phyloP scores from a whole-genome alignment of 2,113 vertebrate genomes.

The Physeter macrocephalus region DNA sequence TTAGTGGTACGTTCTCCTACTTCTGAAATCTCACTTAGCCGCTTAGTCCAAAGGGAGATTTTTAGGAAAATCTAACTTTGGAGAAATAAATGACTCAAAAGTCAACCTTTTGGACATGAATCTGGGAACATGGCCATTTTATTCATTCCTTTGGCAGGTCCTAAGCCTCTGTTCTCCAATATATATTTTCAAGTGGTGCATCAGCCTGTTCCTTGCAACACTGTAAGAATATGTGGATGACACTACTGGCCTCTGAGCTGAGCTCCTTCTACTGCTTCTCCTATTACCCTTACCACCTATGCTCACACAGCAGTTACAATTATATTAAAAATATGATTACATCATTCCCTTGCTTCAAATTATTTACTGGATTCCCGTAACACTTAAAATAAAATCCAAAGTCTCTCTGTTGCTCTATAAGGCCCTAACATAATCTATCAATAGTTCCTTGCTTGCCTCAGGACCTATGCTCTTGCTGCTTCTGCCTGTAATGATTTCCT shows the following conservation, averaged over 20 bases:
- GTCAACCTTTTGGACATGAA: not conserved
- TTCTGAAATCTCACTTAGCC: not conserved
- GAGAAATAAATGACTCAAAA: conserved; percentile 13
- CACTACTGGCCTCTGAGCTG: not conserved
- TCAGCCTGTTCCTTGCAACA: not conserved
- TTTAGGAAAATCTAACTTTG: conserved; percentile 1
- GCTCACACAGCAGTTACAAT: not conserved
- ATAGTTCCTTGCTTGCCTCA: not conserved
- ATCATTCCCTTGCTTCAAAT: not conserved
- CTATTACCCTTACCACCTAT: not conserved
- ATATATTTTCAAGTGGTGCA: not conserved
- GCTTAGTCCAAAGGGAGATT: not conserved
- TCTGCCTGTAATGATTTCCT: not conserved
- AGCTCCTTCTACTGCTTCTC: not conserved
- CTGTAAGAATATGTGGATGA: not conserved
- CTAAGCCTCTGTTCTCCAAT: not conserved
- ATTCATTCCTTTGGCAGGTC: not conserved
- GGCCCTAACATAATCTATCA: not conserved
- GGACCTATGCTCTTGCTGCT: not conserved
- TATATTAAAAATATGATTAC: not conserved
- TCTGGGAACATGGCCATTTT: not conserved
- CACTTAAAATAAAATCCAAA: not conserved
- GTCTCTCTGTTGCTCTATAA: not conserved
- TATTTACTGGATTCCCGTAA: not conserved
- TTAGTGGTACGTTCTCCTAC: not conserved